phyloP scores from a whole-genome alignment of 2,888 invertebrate species.

The Rhopalosiphum nymphaeae region DNA sequence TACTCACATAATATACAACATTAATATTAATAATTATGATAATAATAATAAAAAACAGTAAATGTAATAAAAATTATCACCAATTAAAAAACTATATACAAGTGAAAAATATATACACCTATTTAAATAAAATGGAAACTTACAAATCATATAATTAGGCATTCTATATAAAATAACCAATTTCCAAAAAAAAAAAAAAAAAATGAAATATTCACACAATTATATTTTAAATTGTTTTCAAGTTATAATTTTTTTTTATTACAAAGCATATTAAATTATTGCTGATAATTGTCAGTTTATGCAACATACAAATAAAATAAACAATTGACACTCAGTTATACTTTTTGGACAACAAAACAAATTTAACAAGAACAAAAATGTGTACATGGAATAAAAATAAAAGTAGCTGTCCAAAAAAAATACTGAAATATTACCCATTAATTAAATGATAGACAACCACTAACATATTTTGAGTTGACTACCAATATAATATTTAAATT shows the following conservation, averaged over 20 bases:
- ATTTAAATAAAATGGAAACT: constrained; percentile 53
- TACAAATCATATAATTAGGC: constrained; percentile 46
- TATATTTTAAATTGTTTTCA: neutral
- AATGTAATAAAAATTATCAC: constrained; percentile 52
- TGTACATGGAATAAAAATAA: constrained; percentile 47
- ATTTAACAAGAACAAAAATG: constrained; percentile 10
- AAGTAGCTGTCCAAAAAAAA: constrained; percentile 50
- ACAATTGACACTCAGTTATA: constrained; percentile 35
- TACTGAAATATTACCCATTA: constrained; percentile 50
- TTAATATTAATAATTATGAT: constrained; percentile 17
- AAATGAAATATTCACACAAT: constrained; percentile 35
- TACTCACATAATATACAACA: constrained; percentile 41
- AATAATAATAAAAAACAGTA: constrained; percentile 25
- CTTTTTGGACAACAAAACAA: constrained; percentile 40
- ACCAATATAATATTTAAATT: constrained; percentile 41
- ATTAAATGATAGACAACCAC: constrained; percentile 32
- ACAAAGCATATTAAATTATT: constrained; percentile 48
- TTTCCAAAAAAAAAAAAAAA: constrained; percentile 47
- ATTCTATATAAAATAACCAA: constrained; percentile 54
- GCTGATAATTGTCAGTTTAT: constrained; percentile 57
- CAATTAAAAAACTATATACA: constrained; percentile 40
- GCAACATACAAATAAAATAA: constrained; percentile 49
- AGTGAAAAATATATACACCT: constrained; percentile 38
- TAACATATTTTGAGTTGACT: constrained; percentile 27
- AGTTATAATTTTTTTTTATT: neutral